These are phyloP conservation scores for Mohoua ochrocephala DNA, from an alignment of 2,113 vertebrate genomes.

Conservation along the genomic window DNA sequence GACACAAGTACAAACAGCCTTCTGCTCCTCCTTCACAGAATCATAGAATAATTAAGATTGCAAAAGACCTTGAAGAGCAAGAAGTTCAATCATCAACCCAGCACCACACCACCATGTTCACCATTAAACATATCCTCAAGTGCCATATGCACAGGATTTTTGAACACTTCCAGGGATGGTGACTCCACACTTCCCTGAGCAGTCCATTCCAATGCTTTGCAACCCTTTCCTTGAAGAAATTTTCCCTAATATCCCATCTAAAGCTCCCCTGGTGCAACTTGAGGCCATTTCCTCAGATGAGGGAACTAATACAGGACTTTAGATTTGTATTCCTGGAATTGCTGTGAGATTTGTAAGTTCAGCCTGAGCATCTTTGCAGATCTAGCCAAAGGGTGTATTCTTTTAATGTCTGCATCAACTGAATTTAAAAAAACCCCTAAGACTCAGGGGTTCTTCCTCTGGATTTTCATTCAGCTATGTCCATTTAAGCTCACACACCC, in stretches of 20 bases:
- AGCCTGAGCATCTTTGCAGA: neutral
- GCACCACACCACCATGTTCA: neutral
- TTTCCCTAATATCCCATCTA: neutral
- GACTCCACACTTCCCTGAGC: neutral
- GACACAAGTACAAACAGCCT: neutral
- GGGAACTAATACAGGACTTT: neutral
- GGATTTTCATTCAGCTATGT: neutral
- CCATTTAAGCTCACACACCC: neutral
- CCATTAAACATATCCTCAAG: neutral
- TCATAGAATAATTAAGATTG: neutral
- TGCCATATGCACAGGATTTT: neutral
- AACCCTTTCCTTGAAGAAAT: neutral
- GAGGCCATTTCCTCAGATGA: neutral
- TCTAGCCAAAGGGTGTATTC: neutral
- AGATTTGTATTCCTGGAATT: neutral
- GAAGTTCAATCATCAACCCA: neutral
- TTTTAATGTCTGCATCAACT: neutral
- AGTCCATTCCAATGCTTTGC: neutral
- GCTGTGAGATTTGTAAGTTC: neutral
- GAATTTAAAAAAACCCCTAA: neutral
- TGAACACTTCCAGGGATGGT: neutral
- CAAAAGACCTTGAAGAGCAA: neutral
- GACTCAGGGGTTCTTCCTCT: neutral
- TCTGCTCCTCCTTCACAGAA: neutral
- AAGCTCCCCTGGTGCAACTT: neutral